These are phyloP conservation scores for Slavum lentiscoides DNA, from an alignment of 2,888 invertebrate species.

Conservation along the genomic window DNA sequence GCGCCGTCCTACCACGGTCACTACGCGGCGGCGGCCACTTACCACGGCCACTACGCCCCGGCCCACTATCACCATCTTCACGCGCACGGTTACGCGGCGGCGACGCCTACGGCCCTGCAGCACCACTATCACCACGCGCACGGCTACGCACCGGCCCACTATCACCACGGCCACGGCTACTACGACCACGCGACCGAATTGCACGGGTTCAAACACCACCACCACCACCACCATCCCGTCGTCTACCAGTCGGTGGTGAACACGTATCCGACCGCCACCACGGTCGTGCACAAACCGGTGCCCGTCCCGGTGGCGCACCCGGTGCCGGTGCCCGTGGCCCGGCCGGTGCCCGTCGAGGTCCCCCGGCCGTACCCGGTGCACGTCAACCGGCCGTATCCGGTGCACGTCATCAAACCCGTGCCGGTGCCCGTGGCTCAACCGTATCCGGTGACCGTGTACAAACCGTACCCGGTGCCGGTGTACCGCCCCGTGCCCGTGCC, in stretches of 20 bases:
- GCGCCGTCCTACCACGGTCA: constrained; percentile 11
- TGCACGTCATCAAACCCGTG: constrained; percentile 36
- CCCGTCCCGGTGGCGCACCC: constrained; percentile 43
- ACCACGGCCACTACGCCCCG: constrained; percentile 24
- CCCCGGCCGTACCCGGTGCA: constrained; percentile 44
- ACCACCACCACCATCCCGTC: constrained; percentile 22
- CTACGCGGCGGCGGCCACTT: not conserved
- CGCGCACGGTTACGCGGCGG: not conserved
- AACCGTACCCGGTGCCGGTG: constrained; percentile 50
- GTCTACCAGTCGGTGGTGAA: constrained; percentile 48
- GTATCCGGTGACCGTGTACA: constrained; percentile 46
- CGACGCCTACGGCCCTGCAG: not conserved
- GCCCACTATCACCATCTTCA: not conserved
- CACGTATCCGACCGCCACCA: constrained; percentile 45
- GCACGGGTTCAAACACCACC: constrained; percentile 5
- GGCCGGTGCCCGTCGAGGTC: constrained; percentile 37
- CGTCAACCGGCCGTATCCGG: constrained; percentile 45
- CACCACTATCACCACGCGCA: constrained; percentile 15
- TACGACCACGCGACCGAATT: not conserved
- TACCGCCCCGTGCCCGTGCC: constrained; percentile 21
- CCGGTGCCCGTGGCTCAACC: constrained; percentile 47
- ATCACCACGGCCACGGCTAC: constrained; percentile 2
- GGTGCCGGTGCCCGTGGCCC: constrained; percentile 37
- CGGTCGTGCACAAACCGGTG: constrained; percentile 43
- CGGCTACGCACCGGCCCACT: not conserved